These are phyloP conservation scores for Xanthia togata DNA, from an alignment of 2,888 invertebrate genomes.

Conservation along the genomic window DNA sequence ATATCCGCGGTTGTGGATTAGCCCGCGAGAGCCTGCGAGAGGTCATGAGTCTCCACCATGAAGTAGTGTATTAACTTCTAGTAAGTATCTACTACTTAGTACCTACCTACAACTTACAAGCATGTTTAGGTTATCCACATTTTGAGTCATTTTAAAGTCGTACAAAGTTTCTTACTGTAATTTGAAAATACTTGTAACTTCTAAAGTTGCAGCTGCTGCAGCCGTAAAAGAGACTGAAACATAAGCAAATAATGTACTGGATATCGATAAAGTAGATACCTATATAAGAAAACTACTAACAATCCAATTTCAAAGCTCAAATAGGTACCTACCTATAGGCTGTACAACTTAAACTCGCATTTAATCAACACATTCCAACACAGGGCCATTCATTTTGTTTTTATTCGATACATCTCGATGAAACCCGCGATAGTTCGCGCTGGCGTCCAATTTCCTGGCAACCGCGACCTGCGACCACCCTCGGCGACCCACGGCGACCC, in stretches of 20 bases:
- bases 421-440: constrained; percentile 48
- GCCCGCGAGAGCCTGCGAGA: no score
- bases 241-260: neutral
- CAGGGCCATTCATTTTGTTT: constrained; percentile 41
- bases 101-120: neutral
- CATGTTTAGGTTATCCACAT: neutral
- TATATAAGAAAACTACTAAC: neutral
- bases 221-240: neutral
- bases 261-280: neutral
- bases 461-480: constrained; percentile 31
- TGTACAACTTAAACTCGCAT: constrained; percentile 3
- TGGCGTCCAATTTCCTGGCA: constrained; percentile 63
- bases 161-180: neutral
- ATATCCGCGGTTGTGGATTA: no score
- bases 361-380: constrained; percentile 35
- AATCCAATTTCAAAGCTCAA: neutral
- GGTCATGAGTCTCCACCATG: neutral
- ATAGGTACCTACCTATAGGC: no score
- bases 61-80: neutral
- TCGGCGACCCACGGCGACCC: constrained; percentile 31
- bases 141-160: neutral
- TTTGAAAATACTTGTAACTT: neutral
- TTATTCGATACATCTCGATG: constrained; percentile 51
- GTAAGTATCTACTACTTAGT: neutral
- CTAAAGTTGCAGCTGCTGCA: neutral